Percentiles rank a stretch among this genome's conserved stretches.
These are phyloP conservation scores for Conus canariensis DNA, from an alignment of 2,888 invertebrate species.

Conservation along the genomic window DNA sequence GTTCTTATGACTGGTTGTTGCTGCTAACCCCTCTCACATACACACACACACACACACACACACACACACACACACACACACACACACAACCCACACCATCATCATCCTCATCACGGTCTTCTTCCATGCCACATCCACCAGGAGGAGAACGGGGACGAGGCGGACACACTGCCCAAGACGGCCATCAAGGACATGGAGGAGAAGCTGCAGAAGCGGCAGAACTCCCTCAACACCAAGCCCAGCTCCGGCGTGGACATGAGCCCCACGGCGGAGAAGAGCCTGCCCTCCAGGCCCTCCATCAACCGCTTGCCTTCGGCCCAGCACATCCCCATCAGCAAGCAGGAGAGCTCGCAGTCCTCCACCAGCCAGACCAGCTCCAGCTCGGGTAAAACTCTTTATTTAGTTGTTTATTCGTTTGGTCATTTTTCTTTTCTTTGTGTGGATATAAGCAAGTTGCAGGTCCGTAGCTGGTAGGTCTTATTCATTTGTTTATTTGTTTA, in stretches of 20 bases:
- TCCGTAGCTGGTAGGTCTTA: too few species aligned
- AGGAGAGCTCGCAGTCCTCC: slow-evolving; percentile 66
- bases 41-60: too few species aligned
- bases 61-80: too few species aligned
- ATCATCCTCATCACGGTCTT: too few species aligned
- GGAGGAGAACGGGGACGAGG: slow-evolving; percentile 37
- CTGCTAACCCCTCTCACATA: too few species aligned
- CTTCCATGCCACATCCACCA: background rate
- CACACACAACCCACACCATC: too few species aligned
- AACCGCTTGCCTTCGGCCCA: slow-evolving; percentile 47
- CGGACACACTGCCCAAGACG: slow-evolving; percentile 28
- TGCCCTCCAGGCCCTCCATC: slow-evolving; percentile 26
- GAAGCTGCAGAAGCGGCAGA: slow-evolving; percentile 40
- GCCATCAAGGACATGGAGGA: slow-evolving; percentile 28
- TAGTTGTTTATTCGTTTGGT: background rate
- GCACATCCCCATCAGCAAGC: slow-evolving; percentile 62
- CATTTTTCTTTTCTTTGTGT: background rate
- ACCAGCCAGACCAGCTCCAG: slow-evolving; percentile 59
- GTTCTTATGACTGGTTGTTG: too few species aligned
- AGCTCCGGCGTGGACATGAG: slow-evolving; percentile 34
- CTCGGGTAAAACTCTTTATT: slow-evolving; percentile 51
- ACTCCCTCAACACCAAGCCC: slow-evolving; percentile 42
- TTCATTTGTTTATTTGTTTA: too few species aligned
- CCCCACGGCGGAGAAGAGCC: slow-evolving; percentile 38
- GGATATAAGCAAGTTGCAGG: too few species aligned